These are phyloP conservation scores for Muntiacus reevesi DNA, from an alignment of 2,113 vertebrate species.

Conservation along the genomic window DNA sequence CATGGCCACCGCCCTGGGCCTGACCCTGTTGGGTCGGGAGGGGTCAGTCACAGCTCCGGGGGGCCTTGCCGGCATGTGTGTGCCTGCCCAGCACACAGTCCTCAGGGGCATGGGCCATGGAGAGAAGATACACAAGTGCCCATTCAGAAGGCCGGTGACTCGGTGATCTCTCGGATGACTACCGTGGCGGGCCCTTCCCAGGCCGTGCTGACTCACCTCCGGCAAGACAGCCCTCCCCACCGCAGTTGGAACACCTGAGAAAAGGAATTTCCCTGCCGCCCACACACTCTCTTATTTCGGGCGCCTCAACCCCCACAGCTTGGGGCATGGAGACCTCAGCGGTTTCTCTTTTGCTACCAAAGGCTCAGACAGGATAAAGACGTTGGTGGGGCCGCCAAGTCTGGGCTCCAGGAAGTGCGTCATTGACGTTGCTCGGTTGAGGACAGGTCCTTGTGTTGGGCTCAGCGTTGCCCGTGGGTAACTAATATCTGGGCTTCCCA, in stretches of 20 bases:
- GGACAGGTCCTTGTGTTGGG: too few relatives aligned
- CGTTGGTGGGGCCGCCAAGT: fast-evolving
- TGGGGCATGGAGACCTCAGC: neutral
- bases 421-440: fast-evolving
- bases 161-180: neutral
- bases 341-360: fast-evolving
- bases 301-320: too few relatives aligned
- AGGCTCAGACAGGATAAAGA: fast-evolving
- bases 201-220: neutral
- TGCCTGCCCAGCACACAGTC: fast-evolving
- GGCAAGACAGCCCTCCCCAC: neutral
- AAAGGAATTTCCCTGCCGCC: conserved; percentile 7
- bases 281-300: neutral
- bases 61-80: fast-evolving
- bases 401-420: neutral
- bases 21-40: neutral
- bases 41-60: fast-evolving
- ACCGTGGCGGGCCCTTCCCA: neutral
- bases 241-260: neutral
- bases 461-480: fast-evolving
- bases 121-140: neutral
- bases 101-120: fast-evolving
- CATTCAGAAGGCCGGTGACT: neutral
- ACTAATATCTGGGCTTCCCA: neutral
- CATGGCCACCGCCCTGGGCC: fast-evolving